Base-by-base conservation (phyloP, 2,113 vertebrate species). In the Lycocorax pyrrhopterus region DNA sequence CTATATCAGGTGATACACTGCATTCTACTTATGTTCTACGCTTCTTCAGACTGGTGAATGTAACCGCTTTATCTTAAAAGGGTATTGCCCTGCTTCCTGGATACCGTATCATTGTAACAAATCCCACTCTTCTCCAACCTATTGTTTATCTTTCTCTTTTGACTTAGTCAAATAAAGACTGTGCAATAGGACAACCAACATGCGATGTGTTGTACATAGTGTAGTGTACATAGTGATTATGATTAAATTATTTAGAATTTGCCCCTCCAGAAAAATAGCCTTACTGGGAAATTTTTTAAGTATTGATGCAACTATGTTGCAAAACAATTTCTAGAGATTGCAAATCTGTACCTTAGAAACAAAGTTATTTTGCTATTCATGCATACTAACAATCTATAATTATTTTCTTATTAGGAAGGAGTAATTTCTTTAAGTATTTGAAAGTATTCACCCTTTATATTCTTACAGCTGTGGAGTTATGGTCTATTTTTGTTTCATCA, bases 161-260 rank as follows among this genome's bases (percentile, higher is more conserved):
- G 37, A 44, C 3, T 49, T 44, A 23, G 10, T 9, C 30, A 60
- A 78, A 69, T 29, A 41, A 74, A 71, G 23, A 32, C 4, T 19
- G 10, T n/a, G 15, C 5, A 56, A 41, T 7, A 68, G 11, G 76
- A 81, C 20, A 32, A 59, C 35, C 44, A 58, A 13, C 1, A 1
- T 4, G 4, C 12, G 21, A 37, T 22, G 5, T 35, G 13, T 27
- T 58, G 13, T 12, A 49, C 13, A 13, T 11, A 68, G 20, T 0
- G 11, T 15, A 68, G 23, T 0, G 2, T 17, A 26, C 43, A 55
- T 30, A 64, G 27, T 32, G 4, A 77, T 19, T 43, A 27, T 44
- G 15, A 60, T 11, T 43, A 7, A 77, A 51, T 51, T 84, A 59
- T 46, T 64, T 60, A n/a, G 12, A 63, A 81, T 84, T 89, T 84